Conservation (phyloP, 2,888 invertebrate genomes). For the Omphaloscelis lunosa region DNA sequence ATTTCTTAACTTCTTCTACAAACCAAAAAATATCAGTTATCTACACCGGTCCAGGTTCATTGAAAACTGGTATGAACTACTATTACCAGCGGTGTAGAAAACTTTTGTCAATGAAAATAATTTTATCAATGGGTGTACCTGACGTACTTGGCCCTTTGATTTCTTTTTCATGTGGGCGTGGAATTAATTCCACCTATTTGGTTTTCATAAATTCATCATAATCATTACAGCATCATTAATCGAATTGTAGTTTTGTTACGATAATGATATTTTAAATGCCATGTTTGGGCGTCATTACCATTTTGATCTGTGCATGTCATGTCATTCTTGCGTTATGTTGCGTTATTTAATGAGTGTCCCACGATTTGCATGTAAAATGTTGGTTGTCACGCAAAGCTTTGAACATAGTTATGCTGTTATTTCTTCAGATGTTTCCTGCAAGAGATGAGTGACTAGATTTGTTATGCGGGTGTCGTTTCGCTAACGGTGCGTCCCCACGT, state of each 20-base stretch:
- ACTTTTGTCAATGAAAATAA: conserved; percentile 77
- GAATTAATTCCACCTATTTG: conserved; percentile 56
- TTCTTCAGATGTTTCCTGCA: conserved; percentile 72
- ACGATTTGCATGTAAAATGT: conserved; percentile 70
- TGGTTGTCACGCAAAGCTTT: conserved; percentile 77
- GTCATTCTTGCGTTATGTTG: conserved; percentile 66
- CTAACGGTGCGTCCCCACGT: conserved; percentile 76
- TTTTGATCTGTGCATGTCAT: conserved; percentile 74
- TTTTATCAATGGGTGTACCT: conserved; percentile 76
- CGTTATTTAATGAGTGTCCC: conserved; percentile 64
- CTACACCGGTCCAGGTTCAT: conserved; percentile 52
- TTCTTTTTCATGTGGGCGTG: conserved; percentile 69
- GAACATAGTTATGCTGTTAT: conserved; percentile 81
- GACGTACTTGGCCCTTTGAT: conserved; percentile 66
- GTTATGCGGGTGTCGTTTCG: conserved; percentile 74
- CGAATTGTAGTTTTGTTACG: conserved; percentile 54
- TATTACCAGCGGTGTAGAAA: conserved; percentile 71
- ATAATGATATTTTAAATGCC: conserved; percentile 70
- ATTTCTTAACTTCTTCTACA: conserved; percentile 3
- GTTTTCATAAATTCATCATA: conserved; percentile 33
- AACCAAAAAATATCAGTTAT: conserved; percentile 58
- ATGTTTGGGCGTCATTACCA: conserved; percentile 70
- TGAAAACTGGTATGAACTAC: conserved; percentile 56
- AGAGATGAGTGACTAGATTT: conserved; percentile 56
- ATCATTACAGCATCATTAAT: conserved; percentile 61